These are phyloP conservation scores for Aspiorhynchus laticeps DNA, from an alignment of 2,113 vertebrate species.

Conservation along the genomic window DNA sequence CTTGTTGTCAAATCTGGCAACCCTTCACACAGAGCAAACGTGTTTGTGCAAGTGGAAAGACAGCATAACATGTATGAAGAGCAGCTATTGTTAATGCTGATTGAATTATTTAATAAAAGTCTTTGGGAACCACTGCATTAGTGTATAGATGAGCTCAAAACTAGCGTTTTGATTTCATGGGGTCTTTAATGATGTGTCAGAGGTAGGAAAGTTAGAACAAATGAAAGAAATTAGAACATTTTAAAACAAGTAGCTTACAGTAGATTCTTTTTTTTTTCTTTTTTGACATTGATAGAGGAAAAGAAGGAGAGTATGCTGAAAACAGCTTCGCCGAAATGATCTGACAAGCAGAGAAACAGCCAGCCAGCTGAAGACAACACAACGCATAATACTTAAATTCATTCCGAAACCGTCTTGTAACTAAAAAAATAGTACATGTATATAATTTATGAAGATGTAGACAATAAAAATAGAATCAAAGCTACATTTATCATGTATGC, in stretches of 20 bases:
- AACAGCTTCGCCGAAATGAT: neutral
- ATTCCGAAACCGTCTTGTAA: slow-evolving; percentile 47
- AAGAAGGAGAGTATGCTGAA: slow-evolving; percentile 14
- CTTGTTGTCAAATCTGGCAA: neutral
- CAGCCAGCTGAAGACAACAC: slow-evolving; percentile 32
- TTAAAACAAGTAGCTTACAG: slow-evolving; percentile 64
- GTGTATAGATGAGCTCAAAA: neutral
- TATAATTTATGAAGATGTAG: slow-evolving; percentile 57
- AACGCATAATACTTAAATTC: slow-evolving; percentile 66
- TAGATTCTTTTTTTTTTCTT: slow-evolving; percentile 45
- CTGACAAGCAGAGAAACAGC: slow-evolving; percentile 36
- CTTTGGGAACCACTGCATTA: neutral
- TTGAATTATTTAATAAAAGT: neutral
- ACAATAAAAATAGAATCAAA: slow-evolving; percentile 67
- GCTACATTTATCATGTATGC: slow-evolving; percentile 65
- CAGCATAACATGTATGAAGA: neutral
- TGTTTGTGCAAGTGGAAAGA: neutral
- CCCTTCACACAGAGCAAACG: neutral
- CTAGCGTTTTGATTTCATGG: neutral
- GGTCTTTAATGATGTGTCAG: slow-evolving; percentile 44
- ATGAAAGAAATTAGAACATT: slow-evolving; percentile 23
- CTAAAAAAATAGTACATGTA: slow-evolving; percentile 58
- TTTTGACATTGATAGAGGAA: neutral
- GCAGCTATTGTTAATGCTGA: neutral
- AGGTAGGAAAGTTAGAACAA: slow-evolving; percentile 57